These are phyloP conservation scores for Crocodylus rhombifer DNA, from an alignment of 2,797 vertebrate genomes.

Conservation along the genomic window DNA sequence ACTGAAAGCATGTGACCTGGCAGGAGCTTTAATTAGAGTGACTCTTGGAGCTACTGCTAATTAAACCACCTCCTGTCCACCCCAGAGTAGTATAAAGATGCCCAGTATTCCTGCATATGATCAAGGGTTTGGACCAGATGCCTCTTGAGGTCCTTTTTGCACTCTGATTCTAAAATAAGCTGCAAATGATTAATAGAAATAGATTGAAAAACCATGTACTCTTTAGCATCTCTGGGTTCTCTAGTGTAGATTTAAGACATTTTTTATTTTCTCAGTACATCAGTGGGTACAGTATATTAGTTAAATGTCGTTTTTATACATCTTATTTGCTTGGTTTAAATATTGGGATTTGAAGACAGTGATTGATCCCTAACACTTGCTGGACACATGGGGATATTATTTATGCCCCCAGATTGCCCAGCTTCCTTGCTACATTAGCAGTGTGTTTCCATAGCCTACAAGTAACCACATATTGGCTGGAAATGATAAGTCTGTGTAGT, in stretches of 20 bases:
- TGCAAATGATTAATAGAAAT: constrained; percentile 39
- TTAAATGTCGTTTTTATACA: not conserved
- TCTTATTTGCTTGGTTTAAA: constrained; percentile 18
- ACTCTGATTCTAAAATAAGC: constrained; percentile 22
- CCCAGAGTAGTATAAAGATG: no score
- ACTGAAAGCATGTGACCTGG: no score
- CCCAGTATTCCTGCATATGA: no score
- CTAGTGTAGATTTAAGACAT: constrained; percentile 13
- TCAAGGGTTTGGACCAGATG: no score
- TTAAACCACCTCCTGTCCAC: no score
- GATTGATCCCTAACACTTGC: not conserved
- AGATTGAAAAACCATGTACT: constrained; percentile 36
- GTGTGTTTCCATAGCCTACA: not conserved
- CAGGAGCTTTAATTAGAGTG: no score
- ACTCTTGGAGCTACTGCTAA: no score
- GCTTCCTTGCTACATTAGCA: not conserved
- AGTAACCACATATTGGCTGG: not conserved
- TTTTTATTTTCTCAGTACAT: constrained; percentile 11
- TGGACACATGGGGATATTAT: not conserved
- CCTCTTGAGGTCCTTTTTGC: not conserved
- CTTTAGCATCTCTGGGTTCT: not conserved
- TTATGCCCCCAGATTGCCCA: not conserved
- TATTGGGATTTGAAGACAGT: accelerated
- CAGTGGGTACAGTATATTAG: not conserved
- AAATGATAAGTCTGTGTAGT: not conserved